Conservation (phyloP, 2,888 invertebrate genomes). For the Rutpela maculata region DNA sequence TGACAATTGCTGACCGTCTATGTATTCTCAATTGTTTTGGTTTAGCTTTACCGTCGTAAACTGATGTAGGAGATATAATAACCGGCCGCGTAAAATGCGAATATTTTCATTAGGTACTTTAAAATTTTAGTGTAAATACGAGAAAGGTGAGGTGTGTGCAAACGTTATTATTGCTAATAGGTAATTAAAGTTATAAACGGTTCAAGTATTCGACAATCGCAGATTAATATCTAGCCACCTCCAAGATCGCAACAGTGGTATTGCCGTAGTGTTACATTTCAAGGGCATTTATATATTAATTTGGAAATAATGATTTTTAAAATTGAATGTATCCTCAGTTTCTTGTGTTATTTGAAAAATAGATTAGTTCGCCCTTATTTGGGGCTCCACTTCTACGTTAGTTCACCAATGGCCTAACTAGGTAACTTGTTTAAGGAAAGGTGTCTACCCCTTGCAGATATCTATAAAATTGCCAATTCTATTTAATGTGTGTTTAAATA, state of each 20-base stretch:
- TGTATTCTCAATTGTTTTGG: conserved; percentile 19
- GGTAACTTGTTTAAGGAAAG: not conserved
- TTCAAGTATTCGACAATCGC: not conserved
- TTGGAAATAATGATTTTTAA: conserved; percentile 35
- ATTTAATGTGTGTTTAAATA: too few species aligned
- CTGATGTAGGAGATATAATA: not conserved
- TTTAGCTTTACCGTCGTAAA: conserved; percentile 16
- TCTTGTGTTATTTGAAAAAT: not conserved
- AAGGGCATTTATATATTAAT: conserved; percentile 51
- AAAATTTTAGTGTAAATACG: not conserved
- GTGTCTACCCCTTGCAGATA: too few species aligned
- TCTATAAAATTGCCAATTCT: too few species aligned
- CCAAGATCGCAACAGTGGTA: conserved; percentile 27
- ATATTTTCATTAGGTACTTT: not conserved
- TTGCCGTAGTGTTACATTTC: conserved; percentile 42
- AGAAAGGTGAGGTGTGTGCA: not conserved
- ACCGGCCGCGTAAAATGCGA: conserved; percentile 24
- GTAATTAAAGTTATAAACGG: not conserved
- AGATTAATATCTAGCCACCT: conserved; percentile 28
- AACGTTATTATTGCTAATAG: not conserved
- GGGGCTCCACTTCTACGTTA: not conserved
- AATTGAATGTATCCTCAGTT: not conserved
- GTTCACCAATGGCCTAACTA: not conserved
- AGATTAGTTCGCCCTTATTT: not conserved
- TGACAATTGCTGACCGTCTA: not conserved